A percentile compares a stretch with the other conserved stretches of the same genome.
These are phyloP conservation scores for Aleiodes alternator DNA, from an alignment of 2,888 invertebrate species.

Conservation along the genomic window DNA sequence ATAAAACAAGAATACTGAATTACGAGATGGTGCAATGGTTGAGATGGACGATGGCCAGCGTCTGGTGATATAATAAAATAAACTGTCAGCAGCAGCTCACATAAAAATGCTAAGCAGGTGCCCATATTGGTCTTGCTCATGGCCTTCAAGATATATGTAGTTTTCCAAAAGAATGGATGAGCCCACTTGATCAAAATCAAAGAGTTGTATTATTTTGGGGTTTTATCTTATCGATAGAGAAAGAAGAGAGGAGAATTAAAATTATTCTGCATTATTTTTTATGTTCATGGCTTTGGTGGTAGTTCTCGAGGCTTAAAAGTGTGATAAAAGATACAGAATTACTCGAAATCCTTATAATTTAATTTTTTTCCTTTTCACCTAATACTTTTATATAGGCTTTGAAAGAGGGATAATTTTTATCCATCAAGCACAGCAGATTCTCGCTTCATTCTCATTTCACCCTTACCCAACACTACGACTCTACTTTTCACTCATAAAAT, in stretches of 20 bases:
- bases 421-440: slow-evolving; percentile 52
- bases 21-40: slow-evolving; percentile 51
- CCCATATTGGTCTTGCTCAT: slow-evolving; percentile 63
- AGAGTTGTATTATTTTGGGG: neutral
- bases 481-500: slow-evolving; percentile 32
- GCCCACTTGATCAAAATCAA: slow-evolving; percentile 33
- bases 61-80: slow-evolving; percentile 71
- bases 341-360: neutral
- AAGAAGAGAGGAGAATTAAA: neutral
- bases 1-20: slow-evolving; percentile 45
- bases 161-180: slow-evolving; percentile 34
- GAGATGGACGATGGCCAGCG: slow-evolving; percentile 65
- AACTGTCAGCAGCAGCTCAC: slow-evolving; percentile 74
- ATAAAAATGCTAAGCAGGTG: slow-evolving; percentile 74
- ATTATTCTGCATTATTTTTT: slow-evolving; percentile 22
- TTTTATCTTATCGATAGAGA: neutral
- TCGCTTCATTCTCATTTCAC: slow-evolving; percentile 5
- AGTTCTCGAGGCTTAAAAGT: neutral
- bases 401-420: slow-evolving; percentile 70
- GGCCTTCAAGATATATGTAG: slow-evolving; percentile 48
- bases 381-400: neutral
- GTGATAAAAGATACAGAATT: slow-evolving; percentile 26
- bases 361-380: slow-evolving; percentile 19
- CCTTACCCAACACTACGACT: slow-evolving; percentile 22
- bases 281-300: slow-evolving; percentile 22